Evolutionary conservation across 2,113 vertebrate genomes (phyloP).

Genomic region (Sprattus sprattus): DNA sequence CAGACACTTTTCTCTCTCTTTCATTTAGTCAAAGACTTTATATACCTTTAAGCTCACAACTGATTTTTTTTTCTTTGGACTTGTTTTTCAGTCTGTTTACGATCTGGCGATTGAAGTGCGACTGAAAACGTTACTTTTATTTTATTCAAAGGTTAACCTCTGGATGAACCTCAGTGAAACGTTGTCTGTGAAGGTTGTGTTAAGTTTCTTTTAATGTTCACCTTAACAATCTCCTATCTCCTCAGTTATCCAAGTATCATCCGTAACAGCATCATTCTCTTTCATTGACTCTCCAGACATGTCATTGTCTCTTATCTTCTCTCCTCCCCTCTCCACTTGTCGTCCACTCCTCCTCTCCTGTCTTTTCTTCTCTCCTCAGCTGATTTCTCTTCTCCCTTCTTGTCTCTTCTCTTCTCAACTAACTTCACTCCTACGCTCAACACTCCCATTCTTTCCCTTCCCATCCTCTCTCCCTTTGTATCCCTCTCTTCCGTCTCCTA

Average conservation of each 20-base stretch:
- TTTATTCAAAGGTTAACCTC: neutral
- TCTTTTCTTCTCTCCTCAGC: neutral
- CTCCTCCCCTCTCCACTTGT: neutral
- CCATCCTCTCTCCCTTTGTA: too few species aligned
- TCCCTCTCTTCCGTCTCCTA: too few species aligned
- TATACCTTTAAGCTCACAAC: neutral
- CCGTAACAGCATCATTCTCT: neutral
- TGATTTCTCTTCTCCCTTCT: neutral
- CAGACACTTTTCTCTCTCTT: neutral
- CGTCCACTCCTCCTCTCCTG: neutral
- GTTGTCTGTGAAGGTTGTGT: neutral
- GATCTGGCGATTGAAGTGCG: neutral
- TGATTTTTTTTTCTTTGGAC: neutral
- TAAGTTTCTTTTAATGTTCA: neutral
- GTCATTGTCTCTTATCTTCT: neutral
- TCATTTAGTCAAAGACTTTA: neutral
- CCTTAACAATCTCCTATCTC: neutral
- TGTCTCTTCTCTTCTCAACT: neutral
- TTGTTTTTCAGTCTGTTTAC: neutral
- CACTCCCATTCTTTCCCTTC: too few species aligned
- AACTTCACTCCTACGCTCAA: too few species aligned
- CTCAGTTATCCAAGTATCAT: neutral
- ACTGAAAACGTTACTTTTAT: neutral
- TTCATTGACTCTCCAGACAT: neutral
- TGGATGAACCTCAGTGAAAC: neutral